Base-by-base conservation (phyloP, 1,140 invertebrate genomes). In the Neotoxoptera formosana region DNA sequence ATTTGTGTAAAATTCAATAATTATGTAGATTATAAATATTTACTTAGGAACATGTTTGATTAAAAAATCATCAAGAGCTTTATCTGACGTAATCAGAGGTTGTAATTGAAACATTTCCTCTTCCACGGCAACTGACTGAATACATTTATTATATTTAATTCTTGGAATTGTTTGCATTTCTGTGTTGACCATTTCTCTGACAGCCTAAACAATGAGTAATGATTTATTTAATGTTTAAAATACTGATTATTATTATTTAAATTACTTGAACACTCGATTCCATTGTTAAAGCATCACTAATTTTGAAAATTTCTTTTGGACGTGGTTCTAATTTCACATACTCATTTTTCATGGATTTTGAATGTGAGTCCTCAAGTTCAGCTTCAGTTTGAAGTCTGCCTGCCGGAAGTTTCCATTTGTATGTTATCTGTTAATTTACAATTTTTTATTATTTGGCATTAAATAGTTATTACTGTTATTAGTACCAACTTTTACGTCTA, bases 1-100 rank as follows among this genome's bases (percentile, higher is more conserved):
- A 84, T 41, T 23, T 41, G 36, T 23, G 21, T 21, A 21, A 41
- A 36, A 20, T 21, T 8, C 34, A 20, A 36, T 84, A 30, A 2
- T 45, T 45, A 84, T 60, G 30, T 30, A 60, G 1, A 84, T 84
- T 53, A 53, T 41, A 34, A 53, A 89, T 51, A 47, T 84, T 51
- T 92, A 92, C 91, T 92, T 92, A n/a, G 91, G 91, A 36, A 84
- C 91, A 53, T 92, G 91, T 53, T 53, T 92, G 53, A n/a, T 48
- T 51, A 92, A 92, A 84, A 92, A 92, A 25, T 84, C 91, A 36
- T 92, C 48, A 4, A 92, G 76, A 51, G 45, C 34, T 84, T 84
- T 53, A 23, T 92, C 36, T 84, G 91, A 25, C 56, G 36, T n/a
- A 17, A 51, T 92, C 7, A 53, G 6, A 6, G 76, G 81, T 84